A percentile compares a stretch with the other conserved stretches of the same genome.
These are phyloP conservation scores for Corythaeola cristata DNA, from an alignment of 2,113 vertebrate genomes.

Conservation along the genomic window DNA sequence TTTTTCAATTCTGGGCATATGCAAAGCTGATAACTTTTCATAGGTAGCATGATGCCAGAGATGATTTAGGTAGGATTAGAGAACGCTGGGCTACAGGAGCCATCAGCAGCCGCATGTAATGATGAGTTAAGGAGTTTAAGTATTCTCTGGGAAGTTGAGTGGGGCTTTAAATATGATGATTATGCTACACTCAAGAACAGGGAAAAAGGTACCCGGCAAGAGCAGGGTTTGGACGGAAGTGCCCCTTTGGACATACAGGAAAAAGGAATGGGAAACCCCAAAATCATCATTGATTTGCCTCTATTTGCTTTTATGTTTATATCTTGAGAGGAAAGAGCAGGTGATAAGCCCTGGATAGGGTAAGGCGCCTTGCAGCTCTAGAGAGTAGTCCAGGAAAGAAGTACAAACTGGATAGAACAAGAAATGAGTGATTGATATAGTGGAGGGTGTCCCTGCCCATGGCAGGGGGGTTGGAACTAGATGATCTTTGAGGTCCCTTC, in stretches of 20 bases:
- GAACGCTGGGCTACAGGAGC: background rate
- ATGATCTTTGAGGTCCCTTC: no score
- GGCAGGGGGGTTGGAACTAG: no score
- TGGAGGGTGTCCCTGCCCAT: no score
- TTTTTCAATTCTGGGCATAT: background rate
- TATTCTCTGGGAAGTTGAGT: background rate
- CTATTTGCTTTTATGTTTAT: background rate
- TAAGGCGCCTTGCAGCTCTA: background rate
- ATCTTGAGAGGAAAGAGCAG: background rate
- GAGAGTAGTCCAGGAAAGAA: background rate
- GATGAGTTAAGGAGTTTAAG: background rate
- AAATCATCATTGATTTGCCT: background rate
- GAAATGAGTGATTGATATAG: background rate
- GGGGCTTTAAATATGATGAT: background rate
- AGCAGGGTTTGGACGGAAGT: background rate
- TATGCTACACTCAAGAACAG: background rate
- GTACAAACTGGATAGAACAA: background rate
- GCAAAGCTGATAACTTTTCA: background rate
- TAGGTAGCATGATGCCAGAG: background rate
- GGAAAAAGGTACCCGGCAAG: background rate
- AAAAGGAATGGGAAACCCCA: background rate
- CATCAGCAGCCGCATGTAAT: background rate
- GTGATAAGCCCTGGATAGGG: background rate
- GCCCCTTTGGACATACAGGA: background rate
- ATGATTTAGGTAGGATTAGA: background rate